Conservation (phyloP, 2,113 vertebrate species). For the Capra hircus region DNA sequence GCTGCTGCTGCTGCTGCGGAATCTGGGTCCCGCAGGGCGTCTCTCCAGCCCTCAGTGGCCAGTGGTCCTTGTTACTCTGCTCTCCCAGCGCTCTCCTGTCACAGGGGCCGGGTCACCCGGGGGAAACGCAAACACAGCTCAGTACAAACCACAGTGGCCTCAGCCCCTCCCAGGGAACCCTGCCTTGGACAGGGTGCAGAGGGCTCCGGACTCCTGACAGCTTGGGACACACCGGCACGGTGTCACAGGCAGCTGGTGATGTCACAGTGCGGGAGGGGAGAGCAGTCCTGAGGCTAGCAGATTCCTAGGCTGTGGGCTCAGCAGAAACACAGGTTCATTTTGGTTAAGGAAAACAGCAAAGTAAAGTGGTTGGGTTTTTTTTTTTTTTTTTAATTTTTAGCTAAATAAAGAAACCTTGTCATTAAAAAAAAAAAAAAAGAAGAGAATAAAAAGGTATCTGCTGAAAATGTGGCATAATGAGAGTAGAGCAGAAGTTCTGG, state of each 20-base stretch:
- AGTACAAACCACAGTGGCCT: background rate
- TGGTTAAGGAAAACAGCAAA: conserved; percentile 27
- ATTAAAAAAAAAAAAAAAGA: conserved; percentile 8
- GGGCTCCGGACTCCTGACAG: background rate
- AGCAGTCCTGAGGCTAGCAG: background rate
- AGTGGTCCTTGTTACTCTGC: conserved; percentile 64
- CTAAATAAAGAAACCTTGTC: background rate
- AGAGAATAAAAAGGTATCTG: background rate
- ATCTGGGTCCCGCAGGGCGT: conserved; percentile 70
- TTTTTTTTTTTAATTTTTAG: background rate
- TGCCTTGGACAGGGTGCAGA: background rate
- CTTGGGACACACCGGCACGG: background rate
- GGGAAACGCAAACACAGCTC: background rate
- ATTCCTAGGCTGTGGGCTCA: conserved; percentile 21
- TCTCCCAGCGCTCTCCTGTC: conserved; percentile 69
- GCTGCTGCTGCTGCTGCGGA: conserved; percentile 85
- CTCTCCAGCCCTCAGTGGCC: conserved; percentile 66
- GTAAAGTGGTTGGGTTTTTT: background rate
- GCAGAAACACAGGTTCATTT: conserved; percentile 27
- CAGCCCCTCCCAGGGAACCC: background rate
- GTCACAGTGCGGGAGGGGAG: conserved; percentile 50
- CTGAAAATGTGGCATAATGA: background rate
- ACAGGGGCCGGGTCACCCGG: conserved; percentile 54
- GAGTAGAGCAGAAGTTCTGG: background rate
- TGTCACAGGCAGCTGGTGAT: conserved; percentile 58